These are phyloP conservation scores for Lepus europaeus DNA, from an alignment of 2,113 vertebrate genomes.

Conservation along the genomic window DNA sequence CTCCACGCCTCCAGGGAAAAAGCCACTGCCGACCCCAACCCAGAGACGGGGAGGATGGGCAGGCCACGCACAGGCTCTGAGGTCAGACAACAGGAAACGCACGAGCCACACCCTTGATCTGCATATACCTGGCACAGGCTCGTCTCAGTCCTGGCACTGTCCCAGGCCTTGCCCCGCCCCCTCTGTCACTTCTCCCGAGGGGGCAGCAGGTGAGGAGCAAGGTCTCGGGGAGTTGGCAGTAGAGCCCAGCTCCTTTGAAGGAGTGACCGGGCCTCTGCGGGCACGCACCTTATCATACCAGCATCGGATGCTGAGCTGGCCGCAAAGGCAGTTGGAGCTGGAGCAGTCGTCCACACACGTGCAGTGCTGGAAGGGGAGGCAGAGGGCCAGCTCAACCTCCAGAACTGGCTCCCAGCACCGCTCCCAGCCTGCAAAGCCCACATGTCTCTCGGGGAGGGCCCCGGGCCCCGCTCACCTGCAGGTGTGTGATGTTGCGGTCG, in stretches of 20 bases:
- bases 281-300: conserved; percentile 96
- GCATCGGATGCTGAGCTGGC: conserved; percentile 97
- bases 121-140: neutral
- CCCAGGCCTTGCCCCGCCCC: neutral
- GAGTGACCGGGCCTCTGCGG: neutral
- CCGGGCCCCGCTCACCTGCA: conserved; percentile 88
- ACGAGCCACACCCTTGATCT: neutral
- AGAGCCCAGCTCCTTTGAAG: neutral
- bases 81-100: neutral
- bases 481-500: conserved; percentile 95
- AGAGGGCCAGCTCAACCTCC: neutral
- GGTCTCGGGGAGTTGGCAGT: neutral
- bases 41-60: neutral
- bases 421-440: neutral
- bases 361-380: conserved; percentile 89
- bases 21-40: neutral
- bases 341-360: conserved; percentile 95
- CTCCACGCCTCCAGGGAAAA: neutral
- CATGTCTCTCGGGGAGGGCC: neutral
- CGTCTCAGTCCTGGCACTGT: neutral
- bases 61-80: neutral
- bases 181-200: neutral
- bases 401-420: accelerated
- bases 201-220: neutral
- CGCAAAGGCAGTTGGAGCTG: conserved; percentile 96